These are phyloP conservation scores for Teinopalpus imperialis DNA, from an alignment of 2,888 invertebrate genomes.

Conservation along the genomic window DNA sequence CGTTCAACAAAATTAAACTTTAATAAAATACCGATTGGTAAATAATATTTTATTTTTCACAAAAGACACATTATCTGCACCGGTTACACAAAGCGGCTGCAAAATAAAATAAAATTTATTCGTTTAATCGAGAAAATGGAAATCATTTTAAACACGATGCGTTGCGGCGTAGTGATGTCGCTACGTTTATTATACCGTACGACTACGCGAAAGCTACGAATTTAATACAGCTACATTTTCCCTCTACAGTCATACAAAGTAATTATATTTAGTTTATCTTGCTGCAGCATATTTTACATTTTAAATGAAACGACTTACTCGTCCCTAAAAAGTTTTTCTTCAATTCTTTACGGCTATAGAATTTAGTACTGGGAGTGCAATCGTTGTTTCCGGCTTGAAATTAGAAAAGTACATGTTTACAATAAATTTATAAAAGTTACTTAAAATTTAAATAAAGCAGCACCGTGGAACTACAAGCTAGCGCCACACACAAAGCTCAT, in stretches of 20 bases:
- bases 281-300: neutral
- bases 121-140: constrained; percentile 24
- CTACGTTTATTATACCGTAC: constrained; percentile 38
- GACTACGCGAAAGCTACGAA: constrained; percentile 34
- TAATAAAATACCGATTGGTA: constrained; percentile 7
- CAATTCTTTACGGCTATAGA: too few species aligned
- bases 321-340: too few species aligned
- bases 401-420: too few species aligned
- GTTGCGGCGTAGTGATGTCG: constrained; percentile 30
- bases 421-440: too few species aligned
- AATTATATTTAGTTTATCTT: constrained; percentile 1
- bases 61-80: constrained; percentile 18
- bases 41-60: constrained; percentile 15
- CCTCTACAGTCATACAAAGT: neutral
- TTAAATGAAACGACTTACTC: neutral
- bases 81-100: constrained; percentile 17
- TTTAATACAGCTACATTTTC: constrained; percentile 1
- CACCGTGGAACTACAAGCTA: too few species aligned
- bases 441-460: too few species aligned
- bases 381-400: too few species aligned
- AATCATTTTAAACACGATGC: constrained; percentile 22
- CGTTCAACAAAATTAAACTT: constrained; percentile 6
- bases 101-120: constrained; percentile 24
- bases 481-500: too few species aligned
- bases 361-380: too few species aligned